Base-by-base conservation (phyloP, 2,113 vertebrate species). In the Falcunculus frontatus region DNA sequence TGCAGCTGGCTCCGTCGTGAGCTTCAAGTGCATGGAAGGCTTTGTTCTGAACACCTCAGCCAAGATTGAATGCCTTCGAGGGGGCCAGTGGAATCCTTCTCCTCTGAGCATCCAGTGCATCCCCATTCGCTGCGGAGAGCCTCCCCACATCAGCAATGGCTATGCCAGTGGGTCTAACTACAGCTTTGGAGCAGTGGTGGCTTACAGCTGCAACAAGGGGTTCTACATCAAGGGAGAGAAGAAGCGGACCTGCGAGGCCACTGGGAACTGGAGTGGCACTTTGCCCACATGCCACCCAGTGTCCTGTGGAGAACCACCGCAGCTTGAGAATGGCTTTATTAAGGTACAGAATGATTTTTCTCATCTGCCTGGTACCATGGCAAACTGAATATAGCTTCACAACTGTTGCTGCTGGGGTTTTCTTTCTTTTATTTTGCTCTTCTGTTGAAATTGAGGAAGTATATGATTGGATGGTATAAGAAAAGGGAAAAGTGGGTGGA, bases 171-270 rank as follows among this genome's bases (percentile, higher is more conserved):
- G 99, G 15, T 96, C 97, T 26, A 99, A 99, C 97, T 99, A 99
- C 96, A 99, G 98, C 85, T 99, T 99, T 56, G 99, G 99, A 72
- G 99, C 99, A 6, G 87, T 99, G 86, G 98, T 99, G 91, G 99
- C 99, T 22, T 99, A 99, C 56, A 99, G 99, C 97, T 99, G 99
- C 95, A 98, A 98, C 93, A 98, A 98, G 37, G 99, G 99, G 0
- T 99, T 98, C 97, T 96, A 99, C 79, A 99, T 99, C 94, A 98
- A 99, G 93, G 99, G 99, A 47, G 99, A 99, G 93, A 99, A 99
- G 97, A 99, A 98, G 94, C 98, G 99, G 55, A 99, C 98, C 18
- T 99, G 99, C 46, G 98, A 99, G 82, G 99, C 99, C 83, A 98
- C 98, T 7, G 99, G 99, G 32, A 98, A 98, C 39, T 99, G 99